A percentile compares a stretch with the other conserved stretches of the same genome.
These are phyloP conservation scores for Abscondita cerata DNA, from an alignment of 2,888 invertebrate species.

Conservation along the genomic window DNA sequence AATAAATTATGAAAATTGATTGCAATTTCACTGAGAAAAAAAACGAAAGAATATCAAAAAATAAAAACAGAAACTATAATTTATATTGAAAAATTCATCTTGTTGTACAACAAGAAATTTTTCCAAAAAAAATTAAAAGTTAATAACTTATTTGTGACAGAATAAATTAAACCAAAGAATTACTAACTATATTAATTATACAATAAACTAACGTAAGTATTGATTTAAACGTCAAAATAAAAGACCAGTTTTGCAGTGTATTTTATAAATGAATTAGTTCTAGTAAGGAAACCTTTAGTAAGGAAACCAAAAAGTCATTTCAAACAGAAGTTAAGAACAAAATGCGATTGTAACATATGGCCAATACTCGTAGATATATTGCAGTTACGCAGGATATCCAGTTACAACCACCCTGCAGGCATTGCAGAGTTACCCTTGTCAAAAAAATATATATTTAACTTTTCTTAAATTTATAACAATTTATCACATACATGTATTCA, in stretches of 20 bases:
- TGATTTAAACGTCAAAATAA: background rate
- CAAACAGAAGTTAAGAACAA: conserved; percentile 30
- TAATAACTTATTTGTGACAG: no score
- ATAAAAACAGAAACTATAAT: no score
- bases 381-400: conserved; percentile 35
- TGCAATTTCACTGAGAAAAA: no score
- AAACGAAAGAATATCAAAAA: no score
- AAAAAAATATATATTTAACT: conserved; percentile 24
- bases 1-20: no score
- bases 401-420: conserved; percentile 29
- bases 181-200: no score
- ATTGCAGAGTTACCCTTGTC: conserved; percentile 28
- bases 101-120: no score
- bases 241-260: conserved; percentile 27
- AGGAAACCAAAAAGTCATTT: conserved; percentile 31
- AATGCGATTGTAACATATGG: conserved; percentile 46
- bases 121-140: no score
- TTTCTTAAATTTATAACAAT: conserved; percentile 5
- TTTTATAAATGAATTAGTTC: conserved; percentile 21
- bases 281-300: conserved; percentile 19
- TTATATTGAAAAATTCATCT: no score
- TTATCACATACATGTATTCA: no score
- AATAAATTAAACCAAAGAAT: no score
- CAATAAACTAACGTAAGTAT: no score
- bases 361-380: conserved; percentile 41